A percentile compares a stretch with the other conserved stretches of the same genome.
Conservation (phyloP, 2,113 vertebrate species). For the Eleginops maclovinus region DNA sequence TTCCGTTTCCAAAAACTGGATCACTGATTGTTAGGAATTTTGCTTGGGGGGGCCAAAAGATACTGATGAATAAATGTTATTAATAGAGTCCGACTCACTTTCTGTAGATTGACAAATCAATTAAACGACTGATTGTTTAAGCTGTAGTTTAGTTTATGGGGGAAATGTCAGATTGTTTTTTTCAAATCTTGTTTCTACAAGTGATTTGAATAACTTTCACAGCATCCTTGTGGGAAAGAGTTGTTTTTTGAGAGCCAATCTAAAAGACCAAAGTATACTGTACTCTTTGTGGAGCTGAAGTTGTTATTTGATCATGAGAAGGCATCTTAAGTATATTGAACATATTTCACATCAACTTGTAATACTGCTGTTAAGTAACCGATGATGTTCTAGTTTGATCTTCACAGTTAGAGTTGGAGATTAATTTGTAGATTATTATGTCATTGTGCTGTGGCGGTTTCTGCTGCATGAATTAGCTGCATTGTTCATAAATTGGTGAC, state of each 20-base stretch:
- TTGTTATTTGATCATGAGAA: background rate
- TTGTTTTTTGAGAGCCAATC: background rate
- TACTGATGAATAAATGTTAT: background rate
- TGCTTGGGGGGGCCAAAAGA: background rate
- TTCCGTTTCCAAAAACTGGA: background rate
- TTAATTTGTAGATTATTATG: slow-evolving; percentile 11
- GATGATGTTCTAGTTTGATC: slow-evolving; percentile 1
- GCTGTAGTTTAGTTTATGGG: too few species aligned
- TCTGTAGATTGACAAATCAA: background rate
- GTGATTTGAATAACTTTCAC: too few species aligned
- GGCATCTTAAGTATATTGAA: background rate
- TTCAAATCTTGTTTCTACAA: too few species aligned
- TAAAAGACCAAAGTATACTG: background rate
- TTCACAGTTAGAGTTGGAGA: background rate
- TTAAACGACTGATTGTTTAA: too few species aligned
- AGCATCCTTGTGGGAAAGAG: background rate
- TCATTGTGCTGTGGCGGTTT: slow-evolving; percentile 9
- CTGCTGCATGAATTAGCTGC: slow-evolving; percentile 31
- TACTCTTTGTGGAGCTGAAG: slow-evolving; percentile 1
- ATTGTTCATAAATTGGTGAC: slow-evolving; percentile 48
- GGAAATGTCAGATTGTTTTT: too few species aligned
- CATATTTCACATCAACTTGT: background rate
- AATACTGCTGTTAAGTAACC: background rate
- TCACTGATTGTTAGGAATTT: background rate
- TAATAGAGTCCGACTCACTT: background rate